A percentile compares a stretch with the other conserved stretches of the same genome.
Evolutionary conservation across 2,888 invertebrate genomes (phyloP).

Genomic region (Agrilus cyanescens): DNA sequence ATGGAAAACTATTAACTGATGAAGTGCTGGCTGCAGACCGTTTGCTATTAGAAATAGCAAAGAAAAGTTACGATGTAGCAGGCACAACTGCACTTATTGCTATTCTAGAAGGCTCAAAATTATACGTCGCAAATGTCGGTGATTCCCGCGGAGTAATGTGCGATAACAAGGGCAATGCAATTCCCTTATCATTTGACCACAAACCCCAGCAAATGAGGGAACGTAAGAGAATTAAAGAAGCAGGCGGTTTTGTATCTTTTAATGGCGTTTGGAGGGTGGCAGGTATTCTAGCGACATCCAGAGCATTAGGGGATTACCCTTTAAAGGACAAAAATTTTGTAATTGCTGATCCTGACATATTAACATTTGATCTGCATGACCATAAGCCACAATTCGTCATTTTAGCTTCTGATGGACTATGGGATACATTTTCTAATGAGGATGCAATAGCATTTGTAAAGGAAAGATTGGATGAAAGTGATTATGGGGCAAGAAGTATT

Average conservation of each 20-base stretch:
- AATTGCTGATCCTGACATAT: slow-evolving; percentile 90
- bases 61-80: slow-evolving; percentile 60
- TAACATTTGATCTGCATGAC: slow-evolving; percentile 79
- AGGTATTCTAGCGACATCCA: slow-evolving; percentile 85
- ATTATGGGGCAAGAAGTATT: slow-evolving; percentile 84
- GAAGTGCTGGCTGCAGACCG: slow-evolving; percentile 79
- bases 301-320: slow-evolving; percentile 92
- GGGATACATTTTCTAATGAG: slow-evolving; percentile 93
- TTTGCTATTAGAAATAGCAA: slow-evolving; percentile 69
- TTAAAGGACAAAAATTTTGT: slow-evolving; percentile 88
- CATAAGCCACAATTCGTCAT: slow-evolving; percentile 82
- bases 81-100: slow-evolving; percentile 91
- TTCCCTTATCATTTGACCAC: slow-evolving; percentile 90
- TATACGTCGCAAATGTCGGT: slow-evolving; percentile 92
- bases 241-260: slow-evolving; percentile 90
- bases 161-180: slow-evolving; percentile 77
- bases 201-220: slow-evolving; percentile 95
- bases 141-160: slow-evolving; percentile 95
- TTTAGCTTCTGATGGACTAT: slow-evolving; percentile 89
- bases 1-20: slow-evolving; percentile 70
- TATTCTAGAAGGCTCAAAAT: slow-evolving; percentile 64
- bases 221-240: slow-evolving; percentile 82
- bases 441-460: slow-evolving; percentile 85
- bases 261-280: slow-evolving; percentile 95
- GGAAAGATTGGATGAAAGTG: slow-evolving; percentile 72